These are phyloP conservation scores for Acleris cristana DNA, from an alignment of 2,888 invertebrate species.

Conservation along the genomic window DNA sequence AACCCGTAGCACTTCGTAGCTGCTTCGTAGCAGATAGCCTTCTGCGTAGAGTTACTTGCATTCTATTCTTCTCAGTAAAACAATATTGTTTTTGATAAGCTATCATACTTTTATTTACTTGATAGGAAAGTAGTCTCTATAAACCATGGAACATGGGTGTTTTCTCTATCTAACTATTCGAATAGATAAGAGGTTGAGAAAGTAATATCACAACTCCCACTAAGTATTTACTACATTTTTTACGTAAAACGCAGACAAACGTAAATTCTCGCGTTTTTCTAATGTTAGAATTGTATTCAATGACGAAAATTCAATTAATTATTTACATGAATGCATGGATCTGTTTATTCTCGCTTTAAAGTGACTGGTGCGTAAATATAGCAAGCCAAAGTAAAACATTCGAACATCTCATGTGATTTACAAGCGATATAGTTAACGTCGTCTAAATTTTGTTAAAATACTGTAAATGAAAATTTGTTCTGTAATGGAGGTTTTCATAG, in stretches of 20 bases:
- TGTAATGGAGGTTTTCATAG: too few species aligned
- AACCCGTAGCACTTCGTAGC: slow-evolving; percentile 1
- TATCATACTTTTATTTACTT: too few species aligned
- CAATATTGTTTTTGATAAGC: too few species aligned
- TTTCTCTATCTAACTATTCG: too few species aligned
- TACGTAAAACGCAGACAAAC: background rate
- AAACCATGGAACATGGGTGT: too few species aligned
- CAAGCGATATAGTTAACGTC: background rate
- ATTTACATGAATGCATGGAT: background rate
- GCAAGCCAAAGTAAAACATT: slow-evolving; percentile 4
- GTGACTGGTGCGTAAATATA: slow-evolving; percentile 8
- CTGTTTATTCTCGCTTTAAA: slow-evolving; percentile 14
- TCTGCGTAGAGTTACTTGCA: background rate
- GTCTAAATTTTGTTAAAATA: too few species aligned
- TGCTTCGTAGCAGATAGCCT: background rate
- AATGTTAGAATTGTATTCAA: background rate
- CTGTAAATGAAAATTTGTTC: too few species aligned
- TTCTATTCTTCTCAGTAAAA: background rate
- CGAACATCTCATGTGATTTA: background rate
- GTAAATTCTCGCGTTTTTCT: background rate
- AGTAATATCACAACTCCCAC: too few species aligned
- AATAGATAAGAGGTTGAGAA: too few species aligned
- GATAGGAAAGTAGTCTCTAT: too few species aligned
- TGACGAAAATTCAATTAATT: background rate
- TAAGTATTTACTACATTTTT: too few species aligned